These are phyloP conservation scores for Entomobrya proxima DNA, from an alignment of 2,888 invertebrate genomes.

Conservation along the genomic window DNA sequence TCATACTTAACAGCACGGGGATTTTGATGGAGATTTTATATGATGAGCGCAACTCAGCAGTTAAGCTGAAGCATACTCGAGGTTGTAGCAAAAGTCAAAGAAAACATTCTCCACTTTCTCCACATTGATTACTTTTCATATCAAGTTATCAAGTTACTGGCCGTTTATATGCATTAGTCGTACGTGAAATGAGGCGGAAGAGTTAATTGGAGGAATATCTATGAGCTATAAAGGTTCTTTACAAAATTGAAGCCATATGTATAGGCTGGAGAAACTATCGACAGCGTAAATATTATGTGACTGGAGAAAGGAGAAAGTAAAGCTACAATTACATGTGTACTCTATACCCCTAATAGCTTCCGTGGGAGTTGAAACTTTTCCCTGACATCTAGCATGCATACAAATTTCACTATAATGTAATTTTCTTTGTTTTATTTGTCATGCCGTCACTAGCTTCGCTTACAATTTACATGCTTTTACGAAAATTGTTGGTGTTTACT, in stretches of 20 bases:
- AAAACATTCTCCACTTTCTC: too few species aligned
- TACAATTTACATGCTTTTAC: conserved; percentile 14
- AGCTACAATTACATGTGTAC: conserved; percentile 24
- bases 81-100: too few species aligned
- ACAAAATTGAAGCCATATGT: background rate
- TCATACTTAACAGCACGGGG: too few species aligned
- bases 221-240: background rate
- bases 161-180: too few species aligned
- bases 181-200: too few species aligned
- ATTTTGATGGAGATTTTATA: too few species aligned
- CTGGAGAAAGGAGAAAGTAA: background rate
- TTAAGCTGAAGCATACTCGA: too few species aligned
- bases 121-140: too few species aligned
- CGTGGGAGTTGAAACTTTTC: conserved; percentile 49
- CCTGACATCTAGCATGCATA: conserved; percentile 33
- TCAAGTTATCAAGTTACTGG: too few species aligned
- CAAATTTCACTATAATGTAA: conserved; percentile 45
- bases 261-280: background rate
- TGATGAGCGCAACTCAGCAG: too few species aligned
- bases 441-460: background rate
- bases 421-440: conserved; percentile 35
- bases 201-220: conserved; percentile 9
- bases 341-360: conserved; percentile 4
- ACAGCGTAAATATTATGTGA: background rate
- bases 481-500: background rate